These are phyloP conservation scores for Drosophila gaucha DNA, from an alignment of 2,888 invertebrate species.

Conservation along the genomic window DNA sequence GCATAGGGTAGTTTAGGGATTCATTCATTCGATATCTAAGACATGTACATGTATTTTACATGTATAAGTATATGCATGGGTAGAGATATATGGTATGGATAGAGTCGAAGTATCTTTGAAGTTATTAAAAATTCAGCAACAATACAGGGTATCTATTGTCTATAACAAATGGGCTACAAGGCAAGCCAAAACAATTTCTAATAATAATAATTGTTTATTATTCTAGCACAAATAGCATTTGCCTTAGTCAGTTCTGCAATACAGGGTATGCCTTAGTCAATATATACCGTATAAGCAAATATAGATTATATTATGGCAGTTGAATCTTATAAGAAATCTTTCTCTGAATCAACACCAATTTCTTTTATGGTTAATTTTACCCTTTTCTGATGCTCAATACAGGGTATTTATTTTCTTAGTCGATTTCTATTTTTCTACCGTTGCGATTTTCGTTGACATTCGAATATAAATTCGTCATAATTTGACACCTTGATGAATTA, in stretches of 20 bases:
- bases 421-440: slow-evolving; percentile 19
- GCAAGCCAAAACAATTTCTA: not conserved
- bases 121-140: too few species aligned
- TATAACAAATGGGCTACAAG: not conserved
- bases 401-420: slow-evolving; percentile 17
- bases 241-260: too few species aligned
- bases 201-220: too few species aligned
- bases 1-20: not conserved
- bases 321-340: too few species aligned
- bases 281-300: not conserved
- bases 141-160: not conserved
- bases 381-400: not conserved
- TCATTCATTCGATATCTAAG: too few species aligned
- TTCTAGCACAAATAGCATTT: not conserved
- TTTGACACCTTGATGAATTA: slow-evolving; percentile 62
- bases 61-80: too few species aligned
- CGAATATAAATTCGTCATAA: slow-evolving; percentile 49
- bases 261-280: not conserved
- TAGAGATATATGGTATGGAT: too few species aligned
- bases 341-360: too few species aligned
- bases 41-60: too few species aligned
- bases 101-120: too few species aligned
- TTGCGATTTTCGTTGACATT: slow-evolving; percentile 25
- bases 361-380: too few species aligned
- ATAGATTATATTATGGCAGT: not conserved